These are phyloP conservation scores for Sarcophaga bullata DNA, from an alignment of 1,140 invertebrate species.

Conservation along the genomic window DNA sequence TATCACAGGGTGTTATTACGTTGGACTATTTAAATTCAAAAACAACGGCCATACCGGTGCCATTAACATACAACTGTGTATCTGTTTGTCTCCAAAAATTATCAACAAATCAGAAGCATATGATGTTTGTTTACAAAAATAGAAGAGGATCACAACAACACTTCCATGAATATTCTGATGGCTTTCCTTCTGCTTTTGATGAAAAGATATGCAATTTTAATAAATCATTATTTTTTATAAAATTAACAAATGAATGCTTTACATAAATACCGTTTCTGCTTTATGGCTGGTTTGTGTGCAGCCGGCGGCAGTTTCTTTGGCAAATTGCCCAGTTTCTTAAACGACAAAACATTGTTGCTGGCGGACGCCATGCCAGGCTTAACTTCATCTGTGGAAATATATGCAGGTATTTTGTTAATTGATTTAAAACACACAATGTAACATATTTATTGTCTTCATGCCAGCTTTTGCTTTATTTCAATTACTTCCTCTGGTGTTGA, in stretches of 20 bases:
- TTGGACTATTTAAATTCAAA: no score
- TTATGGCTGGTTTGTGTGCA: slow-evolving; percentile 56
- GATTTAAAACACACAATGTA: background rate
- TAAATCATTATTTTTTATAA: no score
- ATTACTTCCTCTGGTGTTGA: slow-evolving; percentile 62
- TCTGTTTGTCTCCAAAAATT: no score
- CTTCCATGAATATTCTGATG: no score
- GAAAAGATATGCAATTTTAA: no score
- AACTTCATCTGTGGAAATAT: background rate
- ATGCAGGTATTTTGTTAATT: background rate
- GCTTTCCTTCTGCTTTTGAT: no score
- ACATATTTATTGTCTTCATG: background rate
- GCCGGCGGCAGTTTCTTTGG: slow-evolving; percentile 62
- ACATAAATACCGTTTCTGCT: slow-evolving; percentile 53
- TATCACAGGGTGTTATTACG: no score
- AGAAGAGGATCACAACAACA: no score
- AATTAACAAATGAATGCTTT: background rate
- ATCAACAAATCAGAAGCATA: no score
- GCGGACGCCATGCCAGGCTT: background rate
- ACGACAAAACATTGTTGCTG: background rate
- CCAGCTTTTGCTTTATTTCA: slow-evolving; percentile 49
- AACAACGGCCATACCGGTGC: no score
- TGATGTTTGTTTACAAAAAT: no score
- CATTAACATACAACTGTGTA: no score
- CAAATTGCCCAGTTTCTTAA: slow-evolving; percentile 53